Conservation (phyloP, 1,140 invertebrate species). For the Idris sp. region DNA sequence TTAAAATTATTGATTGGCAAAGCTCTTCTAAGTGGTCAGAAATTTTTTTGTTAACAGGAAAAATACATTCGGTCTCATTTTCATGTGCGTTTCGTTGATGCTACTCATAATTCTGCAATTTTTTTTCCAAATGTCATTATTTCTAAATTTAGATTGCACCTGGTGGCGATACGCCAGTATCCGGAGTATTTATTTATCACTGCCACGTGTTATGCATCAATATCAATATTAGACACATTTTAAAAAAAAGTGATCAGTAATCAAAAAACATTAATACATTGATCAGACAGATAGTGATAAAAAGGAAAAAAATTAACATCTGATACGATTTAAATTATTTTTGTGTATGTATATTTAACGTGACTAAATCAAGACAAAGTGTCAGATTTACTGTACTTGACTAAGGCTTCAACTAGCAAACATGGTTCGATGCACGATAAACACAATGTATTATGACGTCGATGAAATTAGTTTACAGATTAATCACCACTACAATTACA, state of each 20-base stretch:
- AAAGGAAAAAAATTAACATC: constrained; percentile 14
- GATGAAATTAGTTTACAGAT: constrained; percentile 18
- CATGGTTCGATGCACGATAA: constrained; percentile 29
- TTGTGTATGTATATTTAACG: constrained; percentile 58
- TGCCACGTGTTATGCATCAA: constrained; percentile 60
- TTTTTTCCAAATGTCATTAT: constrained; percentile 42
- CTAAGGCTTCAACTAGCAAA: constrained; percentile 6
- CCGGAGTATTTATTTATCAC: constrained; percentile 66
- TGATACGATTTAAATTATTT: constrained; percentile 28
- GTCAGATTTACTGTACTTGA: constrained; percentile 12
- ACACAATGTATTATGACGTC: constrained; percentile 31
- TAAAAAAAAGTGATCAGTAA: too few species aligned
- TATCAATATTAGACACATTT: constrained; percentile 7
- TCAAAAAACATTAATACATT: too few species aligned
- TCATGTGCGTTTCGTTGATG: constrained; percentile 3
- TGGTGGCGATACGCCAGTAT: constrained; percentile 59
- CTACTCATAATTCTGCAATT: constrained; percentile 20
- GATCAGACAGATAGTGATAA: constrained; percentile 2
- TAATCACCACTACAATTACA: constrained; percentile 4
- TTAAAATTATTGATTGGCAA: too few species aligned
- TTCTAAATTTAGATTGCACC: constrained; percentile 61
- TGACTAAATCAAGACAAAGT: constrained; percentile 39
- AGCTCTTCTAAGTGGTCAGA: too few species aligned
- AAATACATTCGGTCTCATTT: too few species aligned
- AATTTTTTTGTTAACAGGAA: too few species aligned